Evolutionary conservation across 2,113 vertebrate species (phyloP).

Genomic region (Macquaria australasica): DNA sequence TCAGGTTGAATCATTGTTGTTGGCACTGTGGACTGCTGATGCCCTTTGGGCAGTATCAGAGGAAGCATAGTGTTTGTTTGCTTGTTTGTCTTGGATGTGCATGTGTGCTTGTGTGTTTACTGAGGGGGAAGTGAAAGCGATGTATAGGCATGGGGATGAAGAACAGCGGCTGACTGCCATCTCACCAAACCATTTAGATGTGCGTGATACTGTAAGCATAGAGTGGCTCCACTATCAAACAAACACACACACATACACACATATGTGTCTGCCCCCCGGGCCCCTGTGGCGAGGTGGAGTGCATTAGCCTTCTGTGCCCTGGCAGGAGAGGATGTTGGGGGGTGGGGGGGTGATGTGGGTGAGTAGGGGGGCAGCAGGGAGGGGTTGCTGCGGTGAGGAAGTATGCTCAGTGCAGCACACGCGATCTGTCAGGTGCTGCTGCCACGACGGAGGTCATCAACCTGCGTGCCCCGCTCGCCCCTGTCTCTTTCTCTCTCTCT

Average conservation of each 20-base stretch:
- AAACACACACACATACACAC: slow-evolving; percentile 56
- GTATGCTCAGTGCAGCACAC: slow-evolving; percentile 73
- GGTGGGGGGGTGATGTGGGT: slow-evolving; percentile 24
- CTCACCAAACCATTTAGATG: slow-evolving; percentile 73
- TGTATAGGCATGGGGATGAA: slow-evolving; percentile 37
- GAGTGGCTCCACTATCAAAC: slow-evolving; percentile 55
- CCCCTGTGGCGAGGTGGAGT: slow-evolving; percentile 69
- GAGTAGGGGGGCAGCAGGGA: slow-evolving; percentile 13
- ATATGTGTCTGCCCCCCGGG: slow-evolving; percentile 43
- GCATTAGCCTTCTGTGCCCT: slow-evolving; percentile 76
- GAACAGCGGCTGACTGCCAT: slow-evolving; percentile 47
- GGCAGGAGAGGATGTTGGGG: slow-evolving; percentile 68
- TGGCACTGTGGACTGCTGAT: slow-evolving; percentile 13
- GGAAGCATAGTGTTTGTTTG: slow-evolving; percentile 66
- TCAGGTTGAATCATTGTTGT: slow-evolving; percentile 51
- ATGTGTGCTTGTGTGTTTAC: slow-evolving; percentile 55
- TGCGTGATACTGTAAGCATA: slow-evolving; percentile 76
- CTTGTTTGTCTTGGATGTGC: slow-evolving; percentile 74
- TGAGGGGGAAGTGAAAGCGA: slow-evolving; percentile 38
- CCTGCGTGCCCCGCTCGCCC: slow-evolving; percentile 44
- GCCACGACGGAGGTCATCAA: slow-evolving; percentile 67
- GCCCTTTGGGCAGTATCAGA: slow-evolving; percentile 59
- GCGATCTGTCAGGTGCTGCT: slow-evolving; percentile 80
- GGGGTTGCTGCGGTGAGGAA: slow-evolving; percentile 58
- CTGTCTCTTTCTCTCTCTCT: slow-evolving; percentile 4